Conservation (phyloP, 2,888 invertebrate genomes). For the Dicranocentrus wangi region DNA sequence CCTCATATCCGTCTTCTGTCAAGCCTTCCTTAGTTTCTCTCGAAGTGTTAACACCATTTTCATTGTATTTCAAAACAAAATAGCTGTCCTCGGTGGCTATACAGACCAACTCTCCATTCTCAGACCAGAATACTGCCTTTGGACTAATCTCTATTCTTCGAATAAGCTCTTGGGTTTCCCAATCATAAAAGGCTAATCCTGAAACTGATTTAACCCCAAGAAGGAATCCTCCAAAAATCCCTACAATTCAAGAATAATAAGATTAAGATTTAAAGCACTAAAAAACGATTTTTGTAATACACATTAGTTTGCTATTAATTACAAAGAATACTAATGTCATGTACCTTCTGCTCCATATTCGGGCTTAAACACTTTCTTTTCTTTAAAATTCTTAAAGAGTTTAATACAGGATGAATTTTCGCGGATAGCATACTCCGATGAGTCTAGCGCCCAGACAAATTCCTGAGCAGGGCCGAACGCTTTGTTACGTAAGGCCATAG, state of each 20-base stretch:
- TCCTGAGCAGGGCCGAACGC: constrained; percentile 98
- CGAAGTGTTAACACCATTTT: constrained; percentile 85
- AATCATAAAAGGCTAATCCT: constrained; percentile 96
- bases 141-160: constrained; percentile 98
- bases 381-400: constrained; percentile 98
- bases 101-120: constrained; percentile 93
- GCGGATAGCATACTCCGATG: constrained; percentile 86
- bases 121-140: constrained; percentile 95
- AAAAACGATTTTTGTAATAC: no score
- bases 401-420: constrained; percentile 93
- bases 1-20: constrained; percentile 94
- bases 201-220: constrained; percentile 93
- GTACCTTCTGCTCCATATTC: constrained; percentile 95
- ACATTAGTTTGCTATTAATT: no score
- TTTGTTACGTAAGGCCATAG: constrained; percentile 98
- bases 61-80: constrained; percentile 91
- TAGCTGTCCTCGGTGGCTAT: constrained; percentile 96
- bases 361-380: constrained; percentile 94
- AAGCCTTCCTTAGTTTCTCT: constrained; percentile 84
- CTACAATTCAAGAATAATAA: constrained; percentile 75
- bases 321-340: no score
- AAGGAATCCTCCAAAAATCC: constrained; percentile 92
- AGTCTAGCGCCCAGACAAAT: constrained; percentile 98
- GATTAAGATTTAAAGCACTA: no score
- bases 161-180: constrained; percentile 94